Conservation (phyloP, 2,888 invertebrate genomes). For the Bellardia pandia region DNA sequence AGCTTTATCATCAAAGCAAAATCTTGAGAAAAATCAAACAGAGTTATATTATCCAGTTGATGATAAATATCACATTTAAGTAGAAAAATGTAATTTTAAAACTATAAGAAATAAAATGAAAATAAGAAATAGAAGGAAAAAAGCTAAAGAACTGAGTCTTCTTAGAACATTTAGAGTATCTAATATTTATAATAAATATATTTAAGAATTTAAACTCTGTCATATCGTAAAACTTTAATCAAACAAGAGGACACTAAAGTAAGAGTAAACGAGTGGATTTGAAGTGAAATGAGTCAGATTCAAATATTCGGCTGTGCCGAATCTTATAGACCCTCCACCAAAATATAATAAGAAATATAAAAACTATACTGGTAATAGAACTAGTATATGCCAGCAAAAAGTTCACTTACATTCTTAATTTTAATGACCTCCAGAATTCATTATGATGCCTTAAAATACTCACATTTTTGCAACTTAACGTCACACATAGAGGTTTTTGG, state of each 20-base stretch:
- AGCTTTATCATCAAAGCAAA: neutral
- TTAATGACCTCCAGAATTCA: too few species aligned
- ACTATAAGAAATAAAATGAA: neutral
- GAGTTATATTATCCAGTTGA: slow-evolving; percentile 22
- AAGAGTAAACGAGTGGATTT: neutral
- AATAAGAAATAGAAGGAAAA: neutral
- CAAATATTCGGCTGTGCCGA: neutral
- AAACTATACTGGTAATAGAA: too few species aligned
- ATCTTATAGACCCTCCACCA: neutral
- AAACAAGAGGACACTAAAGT: slow-evolving; percentile 28
- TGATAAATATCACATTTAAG: slow-evolving; percentile 37
- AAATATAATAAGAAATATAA: too few species aligned
- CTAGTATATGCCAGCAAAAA: too few species aligned
- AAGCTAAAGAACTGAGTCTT: slow-evolving; percentile 22
- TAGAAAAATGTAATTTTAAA: slow-evolving; percentile 9
- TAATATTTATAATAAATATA: slow-evolving; percentile 18
- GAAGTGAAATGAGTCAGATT: too few species aligned
- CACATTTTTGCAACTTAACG: too few species aligned
- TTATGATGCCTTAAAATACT: too few species aligned
- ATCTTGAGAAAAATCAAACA: neutral
- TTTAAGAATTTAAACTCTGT: slow-evolving; percentile 55
- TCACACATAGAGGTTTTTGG: too few species aligned
- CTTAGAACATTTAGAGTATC: slow-evolving; percentile 36
- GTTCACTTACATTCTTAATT: too few species aligned
- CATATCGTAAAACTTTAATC: slow-evolving; percentile 29